Percentiles rank a stretch among this genome's conserved stretches.
phyloP scores from a whole-genome alignment of 2,888 invertebrate genomes.

The Plagodis pulveraria region DNA sequence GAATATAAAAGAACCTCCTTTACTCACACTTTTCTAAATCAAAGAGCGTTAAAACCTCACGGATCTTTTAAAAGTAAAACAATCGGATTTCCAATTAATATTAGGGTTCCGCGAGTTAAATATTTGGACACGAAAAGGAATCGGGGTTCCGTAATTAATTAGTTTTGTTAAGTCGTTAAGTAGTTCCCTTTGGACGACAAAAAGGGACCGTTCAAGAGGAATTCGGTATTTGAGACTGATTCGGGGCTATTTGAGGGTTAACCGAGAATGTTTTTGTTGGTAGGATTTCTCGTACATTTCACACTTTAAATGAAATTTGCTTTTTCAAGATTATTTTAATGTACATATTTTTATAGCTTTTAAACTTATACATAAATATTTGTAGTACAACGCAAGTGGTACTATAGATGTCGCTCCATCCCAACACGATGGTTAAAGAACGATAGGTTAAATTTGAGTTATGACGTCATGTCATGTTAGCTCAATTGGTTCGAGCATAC shows the following conservation, averaged over 20 bases:
- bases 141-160: constrained; percentile 40
- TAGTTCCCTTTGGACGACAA: constrained; percentile 33
- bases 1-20: constrained; percentile 1
- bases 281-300: not conserved
- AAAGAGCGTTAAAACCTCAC: constrained; percentile 27
- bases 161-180: constrained; percentile 41
- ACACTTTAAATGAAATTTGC: not conserved
- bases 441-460: no score
- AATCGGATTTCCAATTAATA: constrained; percentile 33
- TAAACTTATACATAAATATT: no score
- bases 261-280: constrained; percentile 1
- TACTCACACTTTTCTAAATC: constrained; percentile 20
- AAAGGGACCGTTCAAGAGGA: constrained; percentile 16
- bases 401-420: no score
- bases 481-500: no score
- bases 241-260: constrained; percentile 6
- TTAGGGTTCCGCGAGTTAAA: constrained; percentile 34
- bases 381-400: no score
- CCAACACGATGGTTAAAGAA: no score
- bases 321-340: no score
- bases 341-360: no score
- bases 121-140: constrained; percentile 33
- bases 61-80: constrained; percentile 21
- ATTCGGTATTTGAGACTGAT: constrained; percentile 10
- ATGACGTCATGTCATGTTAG: no score